Conservation (phyloP, 2,888 invertebrate species). For the Pardosa pseudoannulata region DNA sequence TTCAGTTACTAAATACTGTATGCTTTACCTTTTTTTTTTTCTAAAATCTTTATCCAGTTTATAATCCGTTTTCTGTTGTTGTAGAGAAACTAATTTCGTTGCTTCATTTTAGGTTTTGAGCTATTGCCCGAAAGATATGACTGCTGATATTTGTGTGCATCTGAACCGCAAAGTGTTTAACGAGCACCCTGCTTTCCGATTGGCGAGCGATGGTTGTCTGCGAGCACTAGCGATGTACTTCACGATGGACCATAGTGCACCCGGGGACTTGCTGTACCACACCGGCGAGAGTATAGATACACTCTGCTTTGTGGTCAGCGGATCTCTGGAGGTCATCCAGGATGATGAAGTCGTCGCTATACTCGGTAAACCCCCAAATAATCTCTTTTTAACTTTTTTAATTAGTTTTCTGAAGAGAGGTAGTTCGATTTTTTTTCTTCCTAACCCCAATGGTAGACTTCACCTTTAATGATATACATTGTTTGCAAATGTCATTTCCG, state of each 20-base stretch:
- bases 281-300: slow-evolving; percentile 99
- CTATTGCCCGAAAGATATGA: slow-evolving; percentile 99
- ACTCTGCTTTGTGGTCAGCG: slow-evolving; percentile 98
- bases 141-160: slow-evolving; percentile 99
- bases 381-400: no score
- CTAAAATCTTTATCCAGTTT: no score
- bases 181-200: slow-evolving; percentile 79
- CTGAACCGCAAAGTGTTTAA: slow-evolving; percentile 91
- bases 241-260: slow-evolving; percentile 98
- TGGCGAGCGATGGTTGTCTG: slow-evolving; percentile 98
- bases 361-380: slow-evolving; percentile 86
- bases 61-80: no score
- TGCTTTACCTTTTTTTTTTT: no score
- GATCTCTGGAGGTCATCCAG: slow-evolving; percentile 98
- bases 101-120: slow-evolving; percentile 88
- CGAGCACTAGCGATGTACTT: slow-evolving; percentile 97
- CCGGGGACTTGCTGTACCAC: slow-evolving; percentile 96
- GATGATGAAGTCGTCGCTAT: slow-evolving; percentile 99
- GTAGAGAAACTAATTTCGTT: no score
- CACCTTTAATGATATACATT: no score
- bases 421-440: no score
- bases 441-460: no score
- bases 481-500: no score
- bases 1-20: no score
- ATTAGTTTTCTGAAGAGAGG: no score